Base-by-base conservation (phyloP, 2,888 invertebrate species). In the Diaperis boleti region DNA sequence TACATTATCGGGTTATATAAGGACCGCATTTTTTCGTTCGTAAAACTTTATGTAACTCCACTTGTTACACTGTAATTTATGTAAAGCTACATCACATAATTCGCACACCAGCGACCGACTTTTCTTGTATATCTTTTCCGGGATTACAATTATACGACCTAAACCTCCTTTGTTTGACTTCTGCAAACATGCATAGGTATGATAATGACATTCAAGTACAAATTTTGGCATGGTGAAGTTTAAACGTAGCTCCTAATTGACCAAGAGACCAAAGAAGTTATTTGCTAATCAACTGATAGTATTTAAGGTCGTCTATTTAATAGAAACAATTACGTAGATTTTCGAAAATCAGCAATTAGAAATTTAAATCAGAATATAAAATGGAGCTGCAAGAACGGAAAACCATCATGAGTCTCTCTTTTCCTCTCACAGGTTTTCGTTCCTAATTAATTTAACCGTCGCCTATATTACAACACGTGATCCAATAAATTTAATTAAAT, bases 161-260 rank as follows among this genome's bases (percentile, higher is more conserved):
- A 26, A 26, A 26, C 26, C n/a, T 26, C 26, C 26, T 26, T 26
- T 26, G 26, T 26, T 26, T 26, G 26, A 8, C 3, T 26, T 26
- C 1, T 26, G 26, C 26, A 26, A 26, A 26, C 26, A 26, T n/a
- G 3, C 1, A 1, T 10, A 14, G 35, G 35, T 35, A 35, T 35
- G 35, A 35, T 35, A 35, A 35, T 35, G 11, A 35, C 13, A 35
- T 35, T 35, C 35, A 35, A 35, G 35, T 35, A 35, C 14, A 35
- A 35, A 14, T 14, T 35, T 26, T 11, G 11, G 11, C 8, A 35
- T 5, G 14, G 1, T 13, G 35, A 10, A 14, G 1, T 6, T 6
- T 13, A 35, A 14, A 35, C 8, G 14, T n/a, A 35, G 2, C 11
- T 35, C 35, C 35, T 35, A 35, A 35, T 35, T 35, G 3, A 35